Percentiles rank a stretch among this genome's conserved stretches.
Evolutionary conservation across 2,113 vertebrate species (phyloP).

Genomic region (Saguinus midas): DNA sequence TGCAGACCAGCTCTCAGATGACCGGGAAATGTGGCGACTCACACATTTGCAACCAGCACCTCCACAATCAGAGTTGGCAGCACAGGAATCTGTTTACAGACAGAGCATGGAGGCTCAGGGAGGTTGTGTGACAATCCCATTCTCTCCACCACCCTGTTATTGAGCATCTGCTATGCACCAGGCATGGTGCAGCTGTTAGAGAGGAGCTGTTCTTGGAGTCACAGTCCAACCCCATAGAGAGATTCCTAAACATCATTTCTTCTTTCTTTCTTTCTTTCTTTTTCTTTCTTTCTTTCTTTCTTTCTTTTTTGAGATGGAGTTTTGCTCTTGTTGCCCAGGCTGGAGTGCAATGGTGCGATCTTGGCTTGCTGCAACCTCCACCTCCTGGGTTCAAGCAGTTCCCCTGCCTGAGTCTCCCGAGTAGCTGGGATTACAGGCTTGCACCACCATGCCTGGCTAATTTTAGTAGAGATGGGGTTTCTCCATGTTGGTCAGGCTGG

Average conservation of each 20-base stretch:
- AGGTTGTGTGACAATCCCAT: background rate
- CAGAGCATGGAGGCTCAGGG: background rate
- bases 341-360: too few relatives aligned
- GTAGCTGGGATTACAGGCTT: too few relatives aligned
- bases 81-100: background rate
- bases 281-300: too few relatives aligned
- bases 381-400: too few relatives aligned
- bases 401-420: too few relatives aligned
- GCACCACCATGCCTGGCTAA: too few relatives aligned
- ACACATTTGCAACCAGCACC: background rate
- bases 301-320: too few relatives aligned
- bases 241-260: background rate
- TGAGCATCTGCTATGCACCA: background rate
- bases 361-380: too few relatives aligned
- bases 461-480: too few relatives aligned
- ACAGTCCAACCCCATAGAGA: background rate
- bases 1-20: background rate
- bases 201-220: background rate
- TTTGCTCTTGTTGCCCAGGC: too few relatives aligned
- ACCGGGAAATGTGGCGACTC: background rate
- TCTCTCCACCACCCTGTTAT: accelerated
- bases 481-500: too few relatives aligned
- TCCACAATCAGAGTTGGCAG: background rate
- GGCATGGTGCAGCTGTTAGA: background rate
- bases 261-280: too few relatives aligned